phyloP scores from a whole-genome alignment of 2,888 invertebrate genomes.

The Lasioglossum marginatum region DNA sequence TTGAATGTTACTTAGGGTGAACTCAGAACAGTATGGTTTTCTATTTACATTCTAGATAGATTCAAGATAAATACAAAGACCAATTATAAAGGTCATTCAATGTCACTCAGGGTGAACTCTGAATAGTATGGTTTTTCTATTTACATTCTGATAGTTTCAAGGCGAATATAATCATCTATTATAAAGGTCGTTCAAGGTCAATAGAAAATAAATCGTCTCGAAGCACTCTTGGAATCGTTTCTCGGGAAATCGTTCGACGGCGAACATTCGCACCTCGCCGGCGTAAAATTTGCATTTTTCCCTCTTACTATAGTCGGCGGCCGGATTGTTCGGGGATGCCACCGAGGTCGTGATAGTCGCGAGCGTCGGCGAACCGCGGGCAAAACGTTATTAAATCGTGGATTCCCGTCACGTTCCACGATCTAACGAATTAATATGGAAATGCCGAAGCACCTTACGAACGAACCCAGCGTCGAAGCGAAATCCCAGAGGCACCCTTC shows the following conservation, averaged over 20 bases:
- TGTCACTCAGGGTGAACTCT: no score
- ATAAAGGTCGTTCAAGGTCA: no score
- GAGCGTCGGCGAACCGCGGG: constrained; percentile 50
- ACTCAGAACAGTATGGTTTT: no score
- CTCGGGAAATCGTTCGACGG: background rate
- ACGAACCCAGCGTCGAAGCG: constrained; percentile 67
- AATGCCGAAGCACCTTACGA: constrained; percentile 77
- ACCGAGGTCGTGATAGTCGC: constrained; percentile 40
- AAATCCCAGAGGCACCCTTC: constrained; percentile 71
- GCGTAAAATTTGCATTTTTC: background rate
- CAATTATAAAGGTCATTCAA: no score
- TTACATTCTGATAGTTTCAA: no score
- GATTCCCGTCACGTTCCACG: constrained; percentile 76
- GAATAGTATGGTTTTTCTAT: no score
- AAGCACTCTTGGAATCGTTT: no score
- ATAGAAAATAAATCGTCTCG: no score
- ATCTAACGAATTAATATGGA: constrained; percentile 81
- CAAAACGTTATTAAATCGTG: constrained; percentile 77
- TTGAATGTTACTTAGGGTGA: no score
- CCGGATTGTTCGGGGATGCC: constrained; percentile 34
- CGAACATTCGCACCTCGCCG: background rate
- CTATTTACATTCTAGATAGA: no score
- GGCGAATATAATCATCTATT: no score
- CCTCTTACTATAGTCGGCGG: background rate
- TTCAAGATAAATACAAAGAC: no score